Base-by-base conservation (phyloP, 2,797 vertebrate genomes). In the Menidia menidia region DNA sequence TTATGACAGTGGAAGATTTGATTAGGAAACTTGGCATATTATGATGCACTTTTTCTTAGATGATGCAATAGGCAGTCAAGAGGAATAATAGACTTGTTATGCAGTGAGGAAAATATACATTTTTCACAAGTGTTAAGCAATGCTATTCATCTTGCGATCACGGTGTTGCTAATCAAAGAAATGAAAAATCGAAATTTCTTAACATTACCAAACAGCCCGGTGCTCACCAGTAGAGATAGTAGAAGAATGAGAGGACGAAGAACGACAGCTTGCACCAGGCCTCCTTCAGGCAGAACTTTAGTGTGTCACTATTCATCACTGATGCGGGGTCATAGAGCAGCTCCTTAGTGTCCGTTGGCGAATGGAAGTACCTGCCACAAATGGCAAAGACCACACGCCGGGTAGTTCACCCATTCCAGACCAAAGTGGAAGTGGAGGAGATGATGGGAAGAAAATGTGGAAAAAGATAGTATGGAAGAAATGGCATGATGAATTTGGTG, bases 261-360 rank as follows among this genome's bases (percentile, higher is more conserved):
- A 99, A 99, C 72, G 96, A 97, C 91, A 98, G 94, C 92, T 99
- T 99, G 89, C 98, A 99, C 98, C 98, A 99, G 72, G 97, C 97
- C 88, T 99, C 98, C 91, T 98, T 98, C 89, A 97, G 95, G 86
- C 98, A 99, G 93, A 97, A 98, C 86, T 94, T 96, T 79, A 99
- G 92, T 2, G 97, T 98, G 77, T 97, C 97, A 0, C 96, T 97
- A 0, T 97, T 98, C 97, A 98, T 99, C 87, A 98, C 97, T 3
- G 93, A 96, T 0, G 96, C 96, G 0, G 98, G 98, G 82, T 99
- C 98, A 9, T 98, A 98, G 6, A 97, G 95, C 54, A 98, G 94
- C 83, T 99, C 97, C 45, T 96, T 96, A 43, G 96, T 98, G 73
- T 99, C 97, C 35, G 97, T 97, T 8, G 98, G 98, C 78, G 97